phyloP scores from a whole-genome alignment of 2,113 vertebrate species.

The Chamaea fasciata region DNA sequence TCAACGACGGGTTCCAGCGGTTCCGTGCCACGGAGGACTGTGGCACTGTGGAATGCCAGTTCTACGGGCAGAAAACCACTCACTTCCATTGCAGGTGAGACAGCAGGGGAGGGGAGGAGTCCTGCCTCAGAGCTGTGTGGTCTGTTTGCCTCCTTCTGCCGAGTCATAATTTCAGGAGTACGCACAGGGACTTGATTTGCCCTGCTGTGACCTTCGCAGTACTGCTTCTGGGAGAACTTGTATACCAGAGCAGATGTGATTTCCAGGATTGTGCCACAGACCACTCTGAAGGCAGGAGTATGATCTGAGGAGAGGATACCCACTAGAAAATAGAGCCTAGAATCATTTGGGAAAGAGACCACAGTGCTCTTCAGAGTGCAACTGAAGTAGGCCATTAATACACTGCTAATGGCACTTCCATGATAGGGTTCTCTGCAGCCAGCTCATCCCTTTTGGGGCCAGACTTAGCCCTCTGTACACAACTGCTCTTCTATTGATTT shows the following conservation, averaged over 20 bases:
- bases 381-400: neutral
- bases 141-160: neutral
- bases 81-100: conserved; percentile 98
- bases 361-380: neutral
- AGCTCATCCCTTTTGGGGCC: neutral
- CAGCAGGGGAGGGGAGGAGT: neutral
- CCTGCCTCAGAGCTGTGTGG: neutral
- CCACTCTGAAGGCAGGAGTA: neutral
- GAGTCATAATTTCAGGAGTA: neutral
- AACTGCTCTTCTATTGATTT: neutral
- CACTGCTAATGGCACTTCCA: neutral
- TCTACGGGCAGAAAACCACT: conserved; percentile 98
- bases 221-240: neutral
- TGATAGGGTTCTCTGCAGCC: neutral
- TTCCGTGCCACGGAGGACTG: conserved; percentile 98
- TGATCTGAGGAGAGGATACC: neutral
- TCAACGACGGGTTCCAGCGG: conserved; percentile 98
- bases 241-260: neutral
- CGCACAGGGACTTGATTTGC: neutral
- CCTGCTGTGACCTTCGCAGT: neutral
- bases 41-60: conserved; percentile 92
- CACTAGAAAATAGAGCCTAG: neutral
- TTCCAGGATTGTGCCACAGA: neutral
- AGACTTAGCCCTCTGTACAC: neutral
- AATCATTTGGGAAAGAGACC: neutral